Evolutionary conservation across 2,888 invertebrate genomes (phyloP), one percentile per base, ranked within the genome.

Genomic region (Uropetala carovei): DNA sequence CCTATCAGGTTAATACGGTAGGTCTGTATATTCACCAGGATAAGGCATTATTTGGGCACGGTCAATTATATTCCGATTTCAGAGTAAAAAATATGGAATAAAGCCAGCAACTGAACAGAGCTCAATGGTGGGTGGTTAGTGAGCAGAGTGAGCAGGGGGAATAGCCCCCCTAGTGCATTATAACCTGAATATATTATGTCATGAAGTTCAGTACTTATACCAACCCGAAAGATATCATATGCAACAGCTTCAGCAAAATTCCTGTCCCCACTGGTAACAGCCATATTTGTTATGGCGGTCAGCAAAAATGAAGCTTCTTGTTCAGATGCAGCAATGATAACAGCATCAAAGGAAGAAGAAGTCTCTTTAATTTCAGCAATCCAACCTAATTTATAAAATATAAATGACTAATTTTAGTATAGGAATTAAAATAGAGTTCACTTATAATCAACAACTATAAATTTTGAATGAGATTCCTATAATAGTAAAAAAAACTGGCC

Each of bases 181-280:
- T 30, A 30, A 22, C 30, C n/a, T 11, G 7, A 56, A 83, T 56
- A 83, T n/a, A n/a, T n/a, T n/a, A n/a, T n/a, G n/a, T 43, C 43
- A 43, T 43, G 43, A 43, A 5, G 5, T 43, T 43, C 5, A 43
- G 43, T 3, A 3, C 5, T 5, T 43, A 43, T 43, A 43, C 89
- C 16, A 11, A 89, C 89, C 89, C 60, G 27, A 56, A 68, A 89
- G 18, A 89, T 59, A 27, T 89, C 89, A 68, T 64, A 27, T 89
- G 89, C 30, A 18, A 89, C 89, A 89, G 89, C 89, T 59, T 89
- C 89, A 43, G 89, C 89, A 68, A 89, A 89, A n/a, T 18, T 11
- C 8, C 30, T 64, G 64, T 27, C 89, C 64, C 64, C 64, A 56
- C 59, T n/a, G 18, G 89, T 18, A 11, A 68, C 16, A 10, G 89